Percentiles rank a stretch among this genome's conserved stretches.
These are phyloP conservation scores for Idaea straminata DNA, from an alignment of 2,888 invertebrate species.

Conservation along the genomic window DNA sequence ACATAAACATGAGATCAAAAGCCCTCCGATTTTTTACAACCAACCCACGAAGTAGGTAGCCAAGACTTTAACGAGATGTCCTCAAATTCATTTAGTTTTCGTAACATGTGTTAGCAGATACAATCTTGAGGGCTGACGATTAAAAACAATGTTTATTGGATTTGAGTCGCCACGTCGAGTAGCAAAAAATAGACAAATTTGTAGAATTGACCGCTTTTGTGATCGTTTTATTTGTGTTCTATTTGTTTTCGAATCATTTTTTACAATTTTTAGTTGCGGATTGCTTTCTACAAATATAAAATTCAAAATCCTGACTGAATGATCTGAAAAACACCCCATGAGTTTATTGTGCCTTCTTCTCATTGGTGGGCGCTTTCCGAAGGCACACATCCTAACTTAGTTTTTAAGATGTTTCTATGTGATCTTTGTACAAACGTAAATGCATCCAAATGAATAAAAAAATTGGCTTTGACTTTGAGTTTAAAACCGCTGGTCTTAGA, in stretches of 20 bases:
- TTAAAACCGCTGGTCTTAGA: too few species aligned
- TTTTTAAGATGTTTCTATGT: too few species aligned
- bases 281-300: background rate
- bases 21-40: slow-evolving; percentile 21
- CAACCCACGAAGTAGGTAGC: slow-evolving; percentile 21
- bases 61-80: slow-evolving; percentile 41
- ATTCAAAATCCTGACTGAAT: too few species aligned
- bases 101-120: slow-evolving; percentile 70
- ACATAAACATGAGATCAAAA: slow-evolving; percentile 27
- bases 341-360: too few species aligned
- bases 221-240: background rate
- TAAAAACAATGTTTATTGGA: slow-evolving; percentile 62
- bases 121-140: slow-evolving; percentile 51
- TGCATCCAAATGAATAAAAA: too few species aligned
- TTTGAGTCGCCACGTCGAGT: slow-evolving; percentile 31
- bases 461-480: too few species aligned
- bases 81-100: slow-evolving; percentile 62
- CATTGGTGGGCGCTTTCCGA: too few species aligned
- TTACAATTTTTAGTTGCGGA: background rate
- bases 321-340: too few species aligned
- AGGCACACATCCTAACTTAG: too few species aligned
- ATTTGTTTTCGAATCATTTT: background rate
- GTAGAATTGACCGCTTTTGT: slow-evolving; percentile 43
- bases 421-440: too few species aligned
- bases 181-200: slow-evolving; percentile 47